These are phyloP conservation scores for Oenanthe melanoleuca DNA, from an alignment of 2,113 vertebrate genomes.

Conservation along the genomic window DNA sequence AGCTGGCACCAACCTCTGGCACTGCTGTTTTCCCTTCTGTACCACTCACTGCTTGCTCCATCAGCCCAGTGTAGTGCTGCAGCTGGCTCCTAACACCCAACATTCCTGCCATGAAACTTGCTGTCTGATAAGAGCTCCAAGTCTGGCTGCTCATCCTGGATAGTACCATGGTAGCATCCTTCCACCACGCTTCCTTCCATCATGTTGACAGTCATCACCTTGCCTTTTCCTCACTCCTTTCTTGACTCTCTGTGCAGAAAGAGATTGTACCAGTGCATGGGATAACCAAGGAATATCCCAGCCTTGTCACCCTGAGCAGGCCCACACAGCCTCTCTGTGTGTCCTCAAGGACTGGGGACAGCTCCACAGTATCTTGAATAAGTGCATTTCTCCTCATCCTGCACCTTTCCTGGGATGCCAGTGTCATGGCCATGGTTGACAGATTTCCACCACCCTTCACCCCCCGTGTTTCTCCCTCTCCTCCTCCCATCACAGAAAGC, in stretches of 20 bases:
- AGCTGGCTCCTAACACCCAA: background rate
- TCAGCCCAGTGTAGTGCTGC: background rate
- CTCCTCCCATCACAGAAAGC: background rate
- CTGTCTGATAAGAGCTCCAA: background rate
- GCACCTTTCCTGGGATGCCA: background rate
- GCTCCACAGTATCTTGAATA: background rate
- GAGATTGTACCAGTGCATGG: background rate
- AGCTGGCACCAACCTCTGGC: accelerated
- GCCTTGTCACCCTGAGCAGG: background rate
- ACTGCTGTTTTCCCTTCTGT: background rate
- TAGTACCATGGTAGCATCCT: background rate
- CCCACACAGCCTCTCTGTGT: background rate
- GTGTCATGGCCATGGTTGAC: background rate
- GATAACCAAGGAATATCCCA: background rate
- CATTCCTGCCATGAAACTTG: background rate
- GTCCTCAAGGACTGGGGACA: background rate
- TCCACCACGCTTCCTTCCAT: background rate
- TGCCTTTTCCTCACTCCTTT: background rate
- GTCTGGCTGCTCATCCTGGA: background rate
- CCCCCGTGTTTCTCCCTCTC: background rate
- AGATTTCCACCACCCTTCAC: background rate
- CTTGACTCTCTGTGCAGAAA: background rate
- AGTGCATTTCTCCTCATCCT: background rate
- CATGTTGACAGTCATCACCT: background rate
- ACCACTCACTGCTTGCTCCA: background rate